Evolutionary conservation across 1,140 invertebrate species (phyloP).

Genomic region (Caenorhabditis brenneri): DNA sequence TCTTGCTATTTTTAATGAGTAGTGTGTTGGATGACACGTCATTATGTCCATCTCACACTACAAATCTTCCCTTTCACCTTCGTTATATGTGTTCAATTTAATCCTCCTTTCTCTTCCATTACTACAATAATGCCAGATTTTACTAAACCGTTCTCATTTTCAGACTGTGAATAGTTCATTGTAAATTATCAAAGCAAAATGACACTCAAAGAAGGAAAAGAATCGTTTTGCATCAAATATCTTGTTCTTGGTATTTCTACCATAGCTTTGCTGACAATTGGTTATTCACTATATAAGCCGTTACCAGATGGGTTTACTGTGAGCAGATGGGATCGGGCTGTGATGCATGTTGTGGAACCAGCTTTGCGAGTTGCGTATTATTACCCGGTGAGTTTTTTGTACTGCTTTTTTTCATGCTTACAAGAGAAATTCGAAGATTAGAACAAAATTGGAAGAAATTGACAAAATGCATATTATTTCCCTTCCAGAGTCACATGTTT

Average conservation of each 20-base stretch:
- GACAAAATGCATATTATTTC: background rate
- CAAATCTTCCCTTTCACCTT: too few species aligned
- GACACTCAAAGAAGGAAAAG: background rate
- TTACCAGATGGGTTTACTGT: constrained; percentile 41
- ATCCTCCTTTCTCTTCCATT: too few species aligned
- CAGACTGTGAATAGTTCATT: background rate
- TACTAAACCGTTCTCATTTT: too few species aligned
- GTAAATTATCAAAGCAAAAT: background rate
- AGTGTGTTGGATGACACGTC: too few species aligned
- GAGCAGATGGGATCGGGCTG: background rate
- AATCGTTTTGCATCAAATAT: background rate
- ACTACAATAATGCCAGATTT: too few species aligned
- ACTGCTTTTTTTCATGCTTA: background rate
- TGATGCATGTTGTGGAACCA: constrained; percentile 51
- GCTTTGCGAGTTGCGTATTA: constrained; percentile 34
- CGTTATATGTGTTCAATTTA: too few species aligned
- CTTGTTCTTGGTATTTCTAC: background rate
- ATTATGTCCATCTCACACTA: too few species aligned
- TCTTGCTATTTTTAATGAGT: background rate
- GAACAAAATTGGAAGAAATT: too few species aligned
- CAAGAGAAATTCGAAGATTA: too few species aligned
- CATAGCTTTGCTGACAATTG: background rate
- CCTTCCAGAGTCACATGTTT: constrained; percentile 29
- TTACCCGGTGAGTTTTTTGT: constrained; percentile 40
- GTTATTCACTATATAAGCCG: constrained; percentile 36